Base-by-base conservation (phyloP, 2,113 vertebrate genomes). In the Salvelinus namaycush region DNA sequence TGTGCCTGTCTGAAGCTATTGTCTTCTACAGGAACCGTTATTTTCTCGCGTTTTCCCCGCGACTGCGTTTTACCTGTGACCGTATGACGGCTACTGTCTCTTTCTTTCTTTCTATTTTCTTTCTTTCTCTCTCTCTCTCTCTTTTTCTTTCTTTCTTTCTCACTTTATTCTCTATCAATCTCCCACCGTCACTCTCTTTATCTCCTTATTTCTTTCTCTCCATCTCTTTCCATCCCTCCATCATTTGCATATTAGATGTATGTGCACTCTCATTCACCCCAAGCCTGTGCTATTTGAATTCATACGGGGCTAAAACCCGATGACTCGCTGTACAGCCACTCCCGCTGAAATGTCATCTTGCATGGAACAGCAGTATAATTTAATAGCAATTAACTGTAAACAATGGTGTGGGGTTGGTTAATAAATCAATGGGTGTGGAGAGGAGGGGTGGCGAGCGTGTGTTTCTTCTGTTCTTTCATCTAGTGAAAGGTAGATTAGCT, bases 1-100 rank as follows among this genome's bases (percentile, higher is more conserved):
- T 94, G 89, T 73, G 85, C 86, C 93, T 94, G 93, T 94, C 93
- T 75, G 54, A 89, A 90, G 86, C 89, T 77, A 93, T 94, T 93
- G 92, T 93, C 92, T 92, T 92, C 87, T 79, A 76, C 76, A 6
- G 70, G 89, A 78, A 83, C 85, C 87, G 79, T 82, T 69, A 76
- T 82, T 78, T 76, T 83, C 85, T 83, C 34, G 1, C 72, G 80
- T 84, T 76, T 75, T 9, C 75, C 68, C 67, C 3, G 80, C 83
- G 89, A 90, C 86, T 85, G 86, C n/a, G n/a, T n/a, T n/a, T n/a
- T 83, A 90, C 88, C 88, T 88, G 83, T 86, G 88, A 89, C 81
- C 88, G 86, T 88, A 82, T 86, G 88, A 89, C 80, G 90, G 88
- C 88, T 85, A 85, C 86, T 89, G 85, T 83, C 79, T 85, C 84